Evolutionary conservation across 2,888 invertebrate species (phyloP), one percentile per base, ranked within the genome.

Genomic region (Sinohyriopsis cumingii): DNA sequence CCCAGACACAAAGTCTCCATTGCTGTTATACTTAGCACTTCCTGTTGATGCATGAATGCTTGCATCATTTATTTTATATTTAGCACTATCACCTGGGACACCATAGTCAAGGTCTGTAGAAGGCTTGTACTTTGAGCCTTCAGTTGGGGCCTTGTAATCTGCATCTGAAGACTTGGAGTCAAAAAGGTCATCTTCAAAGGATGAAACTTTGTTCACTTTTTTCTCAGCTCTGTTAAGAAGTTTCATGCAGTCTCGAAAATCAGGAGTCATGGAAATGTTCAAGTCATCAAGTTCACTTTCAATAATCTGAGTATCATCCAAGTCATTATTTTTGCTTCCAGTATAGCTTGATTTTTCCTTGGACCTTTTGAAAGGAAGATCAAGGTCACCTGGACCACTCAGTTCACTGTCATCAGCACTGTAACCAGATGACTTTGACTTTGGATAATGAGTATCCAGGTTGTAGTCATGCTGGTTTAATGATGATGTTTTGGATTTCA

Each of bases 191-290:
- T 62, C 65, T 18, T 67, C 65, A 18, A 55, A 45, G 24, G 72
- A 73, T 15, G 73, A 65, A 12, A 63, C 75, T 12, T 69, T 63
- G 45, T 70, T 66, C 33, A 88, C 81, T 55, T 87, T 88, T 74
- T 82, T 85, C 73, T 89, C 88, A 19, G 88, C 88, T 62, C 82
- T 75, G 71, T 87, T 84, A 61, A 89, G 75, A 33, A 89, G 76
- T 73, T 84, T 84, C 78, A 89, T 82, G 70, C 89, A 89, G 68
- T 89, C 89, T 15, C 81, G 84, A 45, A 88, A 81, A 65, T 88
- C 89, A 28, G 88, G 85, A 7, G 87, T 87, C 65, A 89, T 71
- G 15, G 86, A 86, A 53, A 85, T 82, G 69, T 88, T 82, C 25
- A 86, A 69, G 62, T 84, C 84, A 75, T 81, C 82, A 6, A 83